phyloP scores from a whole-genome alignment of 2,888 invertebrate genomes.

The Pseudoips prasinana region DNA sequence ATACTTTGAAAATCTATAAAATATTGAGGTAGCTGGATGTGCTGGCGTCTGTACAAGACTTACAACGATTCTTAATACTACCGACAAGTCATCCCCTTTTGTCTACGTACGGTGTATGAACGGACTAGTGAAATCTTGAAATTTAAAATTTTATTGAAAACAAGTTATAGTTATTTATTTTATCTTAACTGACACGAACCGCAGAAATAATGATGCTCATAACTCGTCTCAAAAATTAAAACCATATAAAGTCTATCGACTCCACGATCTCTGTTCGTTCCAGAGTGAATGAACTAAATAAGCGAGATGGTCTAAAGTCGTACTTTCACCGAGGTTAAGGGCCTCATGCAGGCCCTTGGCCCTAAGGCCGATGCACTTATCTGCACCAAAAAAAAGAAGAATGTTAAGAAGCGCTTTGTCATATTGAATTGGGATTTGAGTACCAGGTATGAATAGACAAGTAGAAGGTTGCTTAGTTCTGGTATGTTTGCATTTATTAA shows the following conservation, averaged over 20 bases:
- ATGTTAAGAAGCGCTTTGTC: background rate
- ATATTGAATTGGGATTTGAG: conserved; percentile 1
- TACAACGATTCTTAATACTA: too few relatives aligned
- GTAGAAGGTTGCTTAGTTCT: conserved; percentile 7
- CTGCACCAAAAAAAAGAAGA: conserved; percentile 43
- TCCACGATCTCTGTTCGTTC: conserved; percentile 40
- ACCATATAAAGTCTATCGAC: conserved; percentile 25
- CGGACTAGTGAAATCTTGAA: too few relatives aligned
- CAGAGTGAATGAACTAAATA: conserved; percentile 76
- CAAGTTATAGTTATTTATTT: too few relatives aligned
- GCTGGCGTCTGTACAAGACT: too few relatives aligned
- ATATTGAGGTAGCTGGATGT: too few relatives aligned
- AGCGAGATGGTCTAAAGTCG: conserved; percentile 64
- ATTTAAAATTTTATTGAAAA: too few relatives aligned
- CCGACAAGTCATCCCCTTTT: too few relatives aligned
- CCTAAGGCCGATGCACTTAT: conserved; percentile 60
- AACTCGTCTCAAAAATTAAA: too few relatives aligned
- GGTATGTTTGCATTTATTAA: too few relatives aligned
- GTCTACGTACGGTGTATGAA: too few relatives aligned
- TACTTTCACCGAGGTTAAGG: conserved; percentile 77
- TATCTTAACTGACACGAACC: background rate
- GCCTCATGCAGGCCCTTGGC: conserved; percentile 56
- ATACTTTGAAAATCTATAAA: too few relatives aligned
- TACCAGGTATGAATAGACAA: conserved; percentile 11
- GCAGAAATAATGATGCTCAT: background rate